Evolutionary conservation across 1,140 invertebrate genomes (phyloP), one percentile per base, ranked within the genome.

Genomic region (Drosophila jambulina): DNA sequence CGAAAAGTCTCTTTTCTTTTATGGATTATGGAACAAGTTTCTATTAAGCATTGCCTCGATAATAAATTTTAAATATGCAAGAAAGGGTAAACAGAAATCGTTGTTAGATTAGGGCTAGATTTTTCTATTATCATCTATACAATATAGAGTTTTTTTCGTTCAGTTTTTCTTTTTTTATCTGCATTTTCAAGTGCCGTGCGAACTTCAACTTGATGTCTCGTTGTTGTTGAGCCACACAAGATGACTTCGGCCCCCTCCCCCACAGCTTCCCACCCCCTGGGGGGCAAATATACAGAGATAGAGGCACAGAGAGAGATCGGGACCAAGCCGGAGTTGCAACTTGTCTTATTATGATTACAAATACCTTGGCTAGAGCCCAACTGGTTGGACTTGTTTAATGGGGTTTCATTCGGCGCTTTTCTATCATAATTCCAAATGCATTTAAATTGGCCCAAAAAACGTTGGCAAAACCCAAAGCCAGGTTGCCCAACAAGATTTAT

Each of bases 131-230:
- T 82, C 67, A 77, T 82, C 67, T 63, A 65, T 78, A 69, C 62
- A 80, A 74, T 70, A 84, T 83, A 61, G 64, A 64, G 23, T 81
- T 68, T 77, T 59, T 65, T 68, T 53, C 40, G 25, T 54, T 75
- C 70, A 82, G 48, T 38, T 57, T 51, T 38, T 57, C 45, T 60
- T 10, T n/a, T 48, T 27, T 29, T 51, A 17, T 3, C 70, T 85
- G 63, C 56, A 76, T 74, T 87, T 87, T 83, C 83, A 84, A 83
- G 80, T 88, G 83, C 84, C 83, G 83, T 87, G 83, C 84, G 83
- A 87, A 87, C 83, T 87, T 83, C 84, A 86, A 86, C 84, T 88
- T 86, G 84, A 58, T 69, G 75, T 72, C 70, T 74, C 67, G 67
- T 51, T 71, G 45, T 67, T 71, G 64, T 56, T 53, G 60, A 75